Percentiles rank a stretch among this genome's conserved stretches.
phyloP scores from a whole-genome alignment of 2,888 invertebrate species.

The Zygothrica quintamaculata region DNA sequence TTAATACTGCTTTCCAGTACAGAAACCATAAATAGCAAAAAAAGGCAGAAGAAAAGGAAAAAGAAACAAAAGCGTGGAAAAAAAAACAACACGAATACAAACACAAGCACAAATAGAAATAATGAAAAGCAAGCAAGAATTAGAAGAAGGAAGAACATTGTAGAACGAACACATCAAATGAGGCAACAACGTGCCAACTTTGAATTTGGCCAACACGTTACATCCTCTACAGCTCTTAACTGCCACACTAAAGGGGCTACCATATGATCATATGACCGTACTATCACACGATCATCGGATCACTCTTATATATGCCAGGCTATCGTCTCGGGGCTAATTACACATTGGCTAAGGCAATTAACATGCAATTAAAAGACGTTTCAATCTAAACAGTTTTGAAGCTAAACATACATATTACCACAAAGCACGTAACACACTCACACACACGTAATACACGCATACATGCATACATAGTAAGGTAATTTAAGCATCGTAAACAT shows the following conservation, averaged over 20 bases:
- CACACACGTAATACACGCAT: conserved; percentile 1
- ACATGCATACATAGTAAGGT: conserved; percentile 15
- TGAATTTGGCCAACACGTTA: conserved; percentile 44
- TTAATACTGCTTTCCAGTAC: conserved; percentile 24
- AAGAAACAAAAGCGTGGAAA: conserved; percentile 11
- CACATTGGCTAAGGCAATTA: conserved; percentile 70
- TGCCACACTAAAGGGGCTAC: conserved; percentile 31
- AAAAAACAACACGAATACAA: no score
- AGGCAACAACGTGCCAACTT: conserved; percentile 49
- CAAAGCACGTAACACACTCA: conserved; percentile 40
- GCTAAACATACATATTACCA: conserved; percentile 56
- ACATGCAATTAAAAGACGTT: conserved; percentile 81
- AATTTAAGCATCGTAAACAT: conserved; percentile 55
- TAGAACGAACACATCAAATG: conserved; percentile 37
- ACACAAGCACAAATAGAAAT: no score
- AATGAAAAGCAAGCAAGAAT: no score
- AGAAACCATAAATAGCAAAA: conserved; percentile 1
- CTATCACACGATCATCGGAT: conserved; percentile 13
- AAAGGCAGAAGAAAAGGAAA: conserved; percentile 6
- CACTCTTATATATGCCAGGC: conserved; percentile 20
- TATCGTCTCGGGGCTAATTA: conserved; percentile 15
- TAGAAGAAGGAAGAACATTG: no score
- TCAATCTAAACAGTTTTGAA: conserved; percentile 68
- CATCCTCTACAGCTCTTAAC: conserved; percentile 51
- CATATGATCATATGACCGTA: background rate